phyloP scores from a whole-genome alignment of 2,888 invertebrate genomes.

The Euzetes globulus region DNA sequence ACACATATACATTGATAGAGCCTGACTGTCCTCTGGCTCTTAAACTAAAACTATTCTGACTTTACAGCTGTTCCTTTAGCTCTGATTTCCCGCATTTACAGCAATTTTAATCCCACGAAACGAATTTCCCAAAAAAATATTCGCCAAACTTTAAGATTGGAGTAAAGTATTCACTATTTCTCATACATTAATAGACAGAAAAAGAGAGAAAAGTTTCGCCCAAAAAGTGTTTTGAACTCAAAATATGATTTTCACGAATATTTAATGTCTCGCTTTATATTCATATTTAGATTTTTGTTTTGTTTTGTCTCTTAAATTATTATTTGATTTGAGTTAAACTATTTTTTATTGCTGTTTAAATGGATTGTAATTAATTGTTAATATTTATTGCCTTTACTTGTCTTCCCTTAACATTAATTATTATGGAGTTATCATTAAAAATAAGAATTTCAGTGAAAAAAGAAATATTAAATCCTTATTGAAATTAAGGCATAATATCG shows the following conservation, averaged over 20 bases:
- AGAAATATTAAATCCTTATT: not conserved
- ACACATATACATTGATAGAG: too few relatives aligned
- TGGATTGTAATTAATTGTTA: slow-evolving; percentile 23
- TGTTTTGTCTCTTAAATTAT: not conserved
- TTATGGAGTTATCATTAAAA: not conserved
- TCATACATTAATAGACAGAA: too few relatives aligned
- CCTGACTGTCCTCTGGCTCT: slow-evolving; percentile 23
- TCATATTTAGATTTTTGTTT: not conserved
- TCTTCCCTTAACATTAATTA: slow-evolving; percentile 1
- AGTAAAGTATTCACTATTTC: too few relatives aligned
- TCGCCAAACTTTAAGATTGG: not conserved
- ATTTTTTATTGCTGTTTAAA: slow-evolving; percentile 10
- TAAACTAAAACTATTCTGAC: not conserved
- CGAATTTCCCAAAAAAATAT: not conserved
- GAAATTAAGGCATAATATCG: not conserved
- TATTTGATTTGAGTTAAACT: not conserved
- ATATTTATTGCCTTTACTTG: slow-evolving; percentile 20
- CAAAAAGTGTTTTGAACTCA: slow-evolving; percentile 1
- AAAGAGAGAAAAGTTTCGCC: too few relatives aligned
- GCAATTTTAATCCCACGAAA: slow-evolving; percentile 15
- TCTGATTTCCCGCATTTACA: slow-evolving; percentile 17
- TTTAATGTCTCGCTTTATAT: not conserved
- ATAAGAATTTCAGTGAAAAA: not conserved
- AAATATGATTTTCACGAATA: not conserved
- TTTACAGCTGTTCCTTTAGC: slow-evolving; percentile 20